Conservation (phyloP, 2,113 vertebrate genomes). For the Elephantulus edwardii region DNA sequence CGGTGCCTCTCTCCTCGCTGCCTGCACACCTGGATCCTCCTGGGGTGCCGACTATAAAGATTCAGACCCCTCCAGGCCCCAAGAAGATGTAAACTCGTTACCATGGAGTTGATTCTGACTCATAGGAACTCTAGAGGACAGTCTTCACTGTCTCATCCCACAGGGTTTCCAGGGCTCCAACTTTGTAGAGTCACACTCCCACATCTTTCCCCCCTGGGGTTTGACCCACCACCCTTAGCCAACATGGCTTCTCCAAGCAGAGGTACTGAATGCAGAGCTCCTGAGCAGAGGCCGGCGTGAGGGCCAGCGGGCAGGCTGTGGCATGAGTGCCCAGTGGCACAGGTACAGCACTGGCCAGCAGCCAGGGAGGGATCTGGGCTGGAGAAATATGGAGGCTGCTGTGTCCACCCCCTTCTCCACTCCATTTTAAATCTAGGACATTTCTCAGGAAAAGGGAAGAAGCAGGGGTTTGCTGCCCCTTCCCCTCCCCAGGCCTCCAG, state of each 20-base stretch:
- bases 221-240: not conserved
- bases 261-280: not conserved
- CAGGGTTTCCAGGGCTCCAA: not conserved
- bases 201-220: not conserved
- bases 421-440: not conserved
- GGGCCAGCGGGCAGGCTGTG: not conserved
- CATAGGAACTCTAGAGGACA: not conserved
- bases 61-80: not conserved
- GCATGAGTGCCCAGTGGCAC: rapidly evolving
- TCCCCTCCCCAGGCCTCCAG: rapidly evolving
- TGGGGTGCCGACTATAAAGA: not conserved
- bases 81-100: not conserved
- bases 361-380: not conserved
- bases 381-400: not conserved
- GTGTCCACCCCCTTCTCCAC: too few species aligned
- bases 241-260: not conserved
- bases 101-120: not conserved
- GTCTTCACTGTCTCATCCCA: not conserved
- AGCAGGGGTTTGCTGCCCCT: not conserved
- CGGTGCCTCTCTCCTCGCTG: not conserved
- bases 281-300: too few species aligned
- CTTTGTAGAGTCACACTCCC: not conserved
- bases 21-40: not conserved
- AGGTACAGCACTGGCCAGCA: not conserved
- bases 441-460: not conserved